Conservation (phyloP, 2,113 vertebrate genomes). For the Actenoides hombroni region DNA sequence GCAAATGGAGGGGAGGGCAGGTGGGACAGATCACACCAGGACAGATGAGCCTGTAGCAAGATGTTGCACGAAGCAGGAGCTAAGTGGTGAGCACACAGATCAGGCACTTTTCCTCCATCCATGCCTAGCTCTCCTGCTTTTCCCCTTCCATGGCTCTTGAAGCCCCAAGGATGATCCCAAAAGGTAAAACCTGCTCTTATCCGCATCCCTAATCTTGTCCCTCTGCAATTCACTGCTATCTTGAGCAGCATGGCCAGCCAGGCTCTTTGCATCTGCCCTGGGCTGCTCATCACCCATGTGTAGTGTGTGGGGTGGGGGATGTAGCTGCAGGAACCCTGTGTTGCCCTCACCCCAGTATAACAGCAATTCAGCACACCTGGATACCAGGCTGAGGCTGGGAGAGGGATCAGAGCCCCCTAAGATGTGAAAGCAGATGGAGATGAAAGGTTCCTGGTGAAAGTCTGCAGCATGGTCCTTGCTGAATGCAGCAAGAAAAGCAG, state of each 20-base stretch:
- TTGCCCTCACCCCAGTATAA: neutral
- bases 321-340: neutral
- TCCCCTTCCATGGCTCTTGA: no score
- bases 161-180: neutral
- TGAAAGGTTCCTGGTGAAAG: neutral
- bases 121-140: neutral
- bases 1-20: accelerated
- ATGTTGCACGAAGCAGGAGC: accelerated
- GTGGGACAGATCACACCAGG: accelerated
- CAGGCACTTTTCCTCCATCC: neutral
- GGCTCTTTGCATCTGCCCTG: neutral
- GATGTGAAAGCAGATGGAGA: accelerated
- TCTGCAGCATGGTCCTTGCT: neutral
- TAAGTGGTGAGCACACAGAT: neutral
- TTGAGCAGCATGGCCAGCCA: neutral
- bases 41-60: neutral
- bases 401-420: accelerated
- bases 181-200: neutral
- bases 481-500: neutral
- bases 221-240: neutral
- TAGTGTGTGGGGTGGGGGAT: neutral
- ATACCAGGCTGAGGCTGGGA: neutral
- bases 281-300: neutral
- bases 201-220: neutral
- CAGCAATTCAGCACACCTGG: neutral